phyloP scores from a whole-genome alignment of 1,140 invertebrate genomes.

The Pomacea maculata region DNA sequence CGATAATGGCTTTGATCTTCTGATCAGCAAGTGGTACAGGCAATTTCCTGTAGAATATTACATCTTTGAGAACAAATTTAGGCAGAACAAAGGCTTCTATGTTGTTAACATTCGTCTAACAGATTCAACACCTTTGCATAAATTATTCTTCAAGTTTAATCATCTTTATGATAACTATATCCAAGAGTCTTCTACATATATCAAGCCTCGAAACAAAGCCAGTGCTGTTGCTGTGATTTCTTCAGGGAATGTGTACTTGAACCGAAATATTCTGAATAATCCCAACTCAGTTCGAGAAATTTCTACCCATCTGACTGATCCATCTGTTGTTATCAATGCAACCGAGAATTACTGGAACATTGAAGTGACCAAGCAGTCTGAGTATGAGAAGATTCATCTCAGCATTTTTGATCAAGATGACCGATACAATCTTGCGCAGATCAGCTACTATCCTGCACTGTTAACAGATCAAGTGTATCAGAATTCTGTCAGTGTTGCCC shows the following conservation, averaged over 20 bases:
- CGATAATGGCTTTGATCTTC: constrained; percentile 77
- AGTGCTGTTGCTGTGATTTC: constrained; percentile 90
- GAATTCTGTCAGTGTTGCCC: constrained; percentile 10
- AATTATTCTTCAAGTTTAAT: constrained; percentile 87
- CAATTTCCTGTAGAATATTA: constrained; percentile 68
- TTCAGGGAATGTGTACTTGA: constrained; percentile 85
- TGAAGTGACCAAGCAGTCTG: constrained; percentile 36
- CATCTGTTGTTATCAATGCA: constrained; percentile 92
- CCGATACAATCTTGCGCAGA: constrained; percentile 60
- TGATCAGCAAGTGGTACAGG: constrained; percentile 64
- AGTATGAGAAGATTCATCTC: constrained; percentile 42
- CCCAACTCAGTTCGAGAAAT: constrained; percentile 88
- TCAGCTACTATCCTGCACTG: constrained; percentile 62
- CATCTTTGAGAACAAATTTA: constrained; percentile 90
- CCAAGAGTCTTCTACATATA: constrained; percentile 81
- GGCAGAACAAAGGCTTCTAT: constrained; percentile 85
- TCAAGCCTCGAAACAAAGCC: constrained; percentile 79
- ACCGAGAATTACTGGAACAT: constrained; percentile 93
- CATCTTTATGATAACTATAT: constrained; percentile 87
- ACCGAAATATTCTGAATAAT: constrained; percentile 93
- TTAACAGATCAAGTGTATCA: constrained; percentile 49
- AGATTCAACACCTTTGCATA: constrained; percentile 83
- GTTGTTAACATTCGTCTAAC: constrained; percentile 88
- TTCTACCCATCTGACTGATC: constrained; percentile 92
- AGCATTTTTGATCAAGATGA: constrained; percentile 62